Conservation (phyloP, 2,888 invertebrate species). For the Dryadula phaetusa region DNA sequence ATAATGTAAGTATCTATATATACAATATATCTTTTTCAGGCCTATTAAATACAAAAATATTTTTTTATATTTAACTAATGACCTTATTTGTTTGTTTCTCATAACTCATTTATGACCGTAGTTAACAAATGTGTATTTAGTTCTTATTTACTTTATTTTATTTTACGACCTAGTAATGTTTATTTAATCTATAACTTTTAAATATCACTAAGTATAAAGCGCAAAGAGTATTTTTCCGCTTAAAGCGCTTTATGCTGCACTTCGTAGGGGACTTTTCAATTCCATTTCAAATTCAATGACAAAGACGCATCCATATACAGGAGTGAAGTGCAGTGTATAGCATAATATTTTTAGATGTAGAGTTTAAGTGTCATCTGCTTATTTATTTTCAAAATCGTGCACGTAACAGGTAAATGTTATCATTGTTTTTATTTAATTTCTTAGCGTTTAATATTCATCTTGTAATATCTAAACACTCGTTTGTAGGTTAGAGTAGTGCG, state of each 20-base stretch:
- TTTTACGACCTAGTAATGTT: no score
- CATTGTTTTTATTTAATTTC: slow-evolving; percentile 43
- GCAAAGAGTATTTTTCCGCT: slow-evolving; percentile 5
- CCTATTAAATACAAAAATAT: not conserved
- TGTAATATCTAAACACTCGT: slow-evolving; percentile 78
- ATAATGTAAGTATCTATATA: no score
- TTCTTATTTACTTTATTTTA: not conserved
- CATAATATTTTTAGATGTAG: slow-evolving; percentile 85
- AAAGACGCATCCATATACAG: slow-evolving; percentile 52
- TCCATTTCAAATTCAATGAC: slow-evolving; percentile 49
- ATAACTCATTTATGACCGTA: not conserved
- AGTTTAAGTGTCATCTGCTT: slow-evolving; percentile 78
- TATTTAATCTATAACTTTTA: not conserved
- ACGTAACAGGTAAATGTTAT: slow-evolving; percentile 71
- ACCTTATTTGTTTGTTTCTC: slow-evolving; percentile 3
- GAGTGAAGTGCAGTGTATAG: slow-evolving; percentile 59
- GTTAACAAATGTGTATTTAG: not conserved
- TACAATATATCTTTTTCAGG: no score
- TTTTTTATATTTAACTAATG: not conserved
- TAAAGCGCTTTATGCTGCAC: slow-evolving; percentile 37
- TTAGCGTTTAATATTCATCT: slow-evolving; percentile 47
- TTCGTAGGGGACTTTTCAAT: slow-evolving; percentile 29
- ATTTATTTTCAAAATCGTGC: slow-evolving; percentile 66
- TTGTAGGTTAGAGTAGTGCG: slow-evolving; percentile 84
- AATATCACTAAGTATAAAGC: not conserved